Percentiles rank a stretch among this genome's conserved stretches.
Conservation (phyloP, 2,113 vertebrate species). For the Casuarius casuarius region DNA sequence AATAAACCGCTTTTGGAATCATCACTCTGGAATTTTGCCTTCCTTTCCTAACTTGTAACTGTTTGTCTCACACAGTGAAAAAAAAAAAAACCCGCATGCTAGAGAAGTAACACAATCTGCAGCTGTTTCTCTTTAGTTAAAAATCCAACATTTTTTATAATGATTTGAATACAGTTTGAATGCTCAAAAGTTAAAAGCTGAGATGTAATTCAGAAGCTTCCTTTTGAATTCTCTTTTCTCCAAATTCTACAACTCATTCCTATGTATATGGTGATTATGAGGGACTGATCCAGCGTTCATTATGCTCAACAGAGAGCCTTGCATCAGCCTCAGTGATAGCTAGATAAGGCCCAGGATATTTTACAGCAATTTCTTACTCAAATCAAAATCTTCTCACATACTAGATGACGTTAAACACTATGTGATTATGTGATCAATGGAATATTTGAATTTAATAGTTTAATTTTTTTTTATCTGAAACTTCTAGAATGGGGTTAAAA, state of each 20-base stretch:
- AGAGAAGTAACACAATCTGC: background rate
- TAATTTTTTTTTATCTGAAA: background rate
- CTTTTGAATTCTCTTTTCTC: background rate
- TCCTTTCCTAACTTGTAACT: background rate
- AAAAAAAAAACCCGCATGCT: background rate
- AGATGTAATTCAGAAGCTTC: background rate
- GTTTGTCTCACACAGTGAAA: background rate
- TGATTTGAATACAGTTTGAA: background rate
- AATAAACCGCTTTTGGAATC: constrained; percentile 5
- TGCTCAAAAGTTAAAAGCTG: background rate
- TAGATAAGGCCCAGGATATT: background rate
- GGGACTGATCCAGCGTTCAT: background rate
- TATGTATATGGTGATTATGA: background rate
- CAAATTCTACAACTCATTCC: background rate
- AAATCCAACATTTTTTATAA: background rate
- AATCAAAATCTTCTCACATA: background rate
- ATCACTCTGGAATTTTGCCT: background rate
- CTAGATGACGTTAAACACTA: background rate
- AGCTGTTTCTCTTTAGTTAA: background rate
- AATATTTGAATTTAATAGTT: background rate
- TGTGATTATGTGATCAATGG: background rate
- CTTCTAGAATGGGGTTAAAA: background rate
- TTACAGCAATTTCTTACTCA: background rate
- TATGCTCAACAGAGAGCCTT: background rate
- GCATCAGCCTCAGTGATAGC: background rate